A percentile compares a stretch with the other conserved stretches of the same genome.
These are phyloP conservation scores for Sturnira hondurensis DNA, from an alignment of 2,113 vertebrate genomes.

Conservation along the genomic window DNA sequence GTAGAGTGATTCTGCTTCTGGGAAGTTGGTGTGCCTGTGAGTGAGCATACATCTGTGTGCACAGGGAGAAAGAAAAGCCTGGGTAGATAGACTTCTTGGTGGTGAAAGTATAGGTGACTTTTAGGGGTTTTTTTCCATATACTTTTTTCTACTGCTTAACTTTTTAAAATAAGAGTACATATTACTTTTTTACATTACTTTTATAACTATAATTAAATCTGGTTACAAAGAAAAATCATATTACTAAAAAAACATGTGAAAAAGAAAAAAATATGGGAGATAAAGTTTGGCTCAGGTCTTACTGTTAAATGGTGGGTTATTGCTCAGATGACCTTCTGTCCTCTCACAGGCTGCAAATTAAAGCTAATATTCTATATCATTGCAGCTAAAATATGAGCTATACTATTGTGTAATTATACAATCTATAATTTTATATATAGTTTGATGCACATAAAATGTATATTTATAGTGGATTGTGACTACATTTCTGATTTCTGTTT, in stretches of 20 bases:
- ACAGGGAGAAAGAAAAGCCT: neutral
- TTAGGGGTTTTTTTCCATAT: neutral
- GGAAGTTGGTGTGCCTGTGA: neutral
- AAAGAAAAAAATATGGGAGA: neutral
- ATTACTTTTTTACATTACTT: neutral
- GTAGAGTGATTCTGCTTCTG: neutral
- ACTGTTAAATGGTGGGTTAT: neutral
- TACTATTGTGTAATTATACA: neutral
- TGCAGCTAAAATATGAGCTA: neutral
- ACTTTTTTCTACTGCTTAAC: neutral
- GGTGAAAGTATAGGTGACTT: neutral
- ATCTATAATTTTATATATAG: neutral
- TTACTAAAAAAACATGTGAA: neutral
- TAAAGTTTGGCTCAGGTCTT: neutral
- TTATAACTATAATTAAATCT: conserved; percentile 17
- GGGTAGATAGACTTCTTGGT: neutral
- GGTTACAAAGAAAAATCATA: neutral
- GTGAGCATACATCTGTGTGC: too few relatives aligned
- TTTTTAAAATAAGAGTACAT: neutral
- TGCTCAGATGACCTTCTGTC: neutral
- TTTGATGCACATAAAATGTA: neutral
- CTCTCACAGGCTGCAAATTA: neutral
- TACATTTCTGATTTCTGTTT: neutral
- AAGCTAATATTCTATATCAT: neutral
- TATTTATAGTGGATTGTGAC: neutral